Evolutionary conservation across 2,797 vertebrate species (phyloP), one percentile per base, ranked within the genome.

Genomic region (Syngnathus rostellatus): DNA sequence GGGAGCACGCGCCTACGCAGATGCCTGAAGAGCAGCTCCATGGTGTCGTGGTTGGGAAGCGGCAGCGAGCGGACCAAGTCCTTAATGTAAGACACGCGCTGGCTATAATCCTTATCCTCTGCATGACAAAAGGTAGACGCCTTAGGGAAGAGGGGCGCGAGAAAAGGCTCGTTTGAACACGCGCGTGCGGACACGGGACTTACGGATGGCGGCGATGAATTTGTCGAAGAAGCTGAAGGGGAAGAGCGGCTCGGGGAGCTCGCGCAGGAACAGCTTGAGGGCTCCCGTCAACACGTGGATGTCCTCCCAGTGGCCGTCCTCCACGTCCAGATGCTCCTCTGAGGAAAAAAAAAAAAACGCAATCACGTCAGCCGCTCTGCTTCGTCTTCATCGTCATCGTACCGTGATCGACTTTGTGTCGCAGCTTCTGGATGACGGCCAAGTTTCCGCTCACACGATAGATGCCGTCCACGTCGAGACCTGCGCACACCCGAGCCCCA

Each of bases 381-480:
- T 45, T 45, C 12, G 12, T 45, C 43, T 5, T 45, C 43, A 14
- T 4, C 43, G 14, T 45, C 43, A 45, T 10, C 43, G 68, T 85
- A 98, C 95, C 94, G 0, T 94, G 96, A 77, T 98, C 94, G 37
- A 93, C 95, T 78, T 91, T 94, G 79, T 94, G 90, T 69, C 95
- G 91, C 46, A 98, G 89, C 50, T 86, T 97, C 89, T 98, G 95
- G 81, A 97, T 94, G 68, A 94, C 93, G 10, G 96, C 94, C 79
- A 98, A 79, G 85, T 98, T 98, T 21, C 96, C 96, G 0, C 93
- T 97, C 70, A 97, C 93, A 69, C 96, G 88, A 86, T 98, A 98
- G 63, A 98, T 89, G n/a, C 95, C 95, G 0, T 98, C 95, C 0
- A 94, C 89, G 67, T 94, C 91, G 80, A 98, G 82, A 68, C 96